Base-by-base conservation (phyloP, 2,113 vertebrate genomes). In the Lethenteron camtschaticum region DNA sequence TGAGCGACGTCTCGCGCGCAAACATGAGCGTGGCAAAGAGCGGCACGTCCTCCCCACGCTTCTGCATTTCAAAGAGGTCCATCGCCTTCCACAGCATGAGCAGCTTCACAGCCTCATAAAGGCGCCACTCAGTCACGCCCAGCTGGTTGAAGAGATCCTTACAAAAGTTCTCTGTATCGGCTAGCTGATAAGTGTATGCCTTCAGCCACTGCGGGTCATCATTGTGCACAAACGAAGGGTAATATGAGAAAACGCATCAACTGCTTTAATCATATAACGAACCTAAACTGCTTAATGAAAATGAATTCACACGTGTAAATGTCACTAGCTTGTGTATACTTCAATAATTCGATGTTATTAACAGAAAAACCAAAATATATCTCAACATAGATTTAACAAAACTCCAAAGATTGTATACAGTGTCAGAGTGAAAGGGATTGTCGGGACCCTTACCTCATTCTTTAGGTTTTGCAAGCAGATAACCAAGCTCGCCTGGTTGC, bases 21-120 rank as follows among this genome's bases (percentile, higher is more conserved):
- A 96, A 99, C 69, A 99, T 79, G 56, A 99, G 82, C 85, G 87
- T 89, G 18, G 89, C 90, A 80, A 99, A 99, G 68, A 96, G 79
- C 1, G 94, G 94, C 4, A 95, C 87, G 14, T 90, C 89, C 13
- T 74, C 81, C 10, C 83, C 86, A 9, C 73, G 80, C 75, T 81
- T 81, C 78, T 83, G 86, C 24, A 79, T 74, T 0, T 81, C 70
- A 71, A 94, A 86, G 12, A 99, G 83, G 73, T 87, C 79, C 57
- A 85, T 80, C 2, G 90, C 88, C 11, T 83, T 79, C 76, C 76
- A 81, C 71, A 99, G 80, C 94, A 99, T 99, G 72, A 96, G 80
- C 73, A 99, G 85, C 71, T 99, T 99, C 9, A 99, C 75, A 0
- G 86, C 90, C 82, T 99, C 94, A 71, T 95, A 85, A 41, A 96